phyloP scores from a whole-genome alignment of 1,140 invertebrate species.

The Cepaea nemoralis region DNA sequence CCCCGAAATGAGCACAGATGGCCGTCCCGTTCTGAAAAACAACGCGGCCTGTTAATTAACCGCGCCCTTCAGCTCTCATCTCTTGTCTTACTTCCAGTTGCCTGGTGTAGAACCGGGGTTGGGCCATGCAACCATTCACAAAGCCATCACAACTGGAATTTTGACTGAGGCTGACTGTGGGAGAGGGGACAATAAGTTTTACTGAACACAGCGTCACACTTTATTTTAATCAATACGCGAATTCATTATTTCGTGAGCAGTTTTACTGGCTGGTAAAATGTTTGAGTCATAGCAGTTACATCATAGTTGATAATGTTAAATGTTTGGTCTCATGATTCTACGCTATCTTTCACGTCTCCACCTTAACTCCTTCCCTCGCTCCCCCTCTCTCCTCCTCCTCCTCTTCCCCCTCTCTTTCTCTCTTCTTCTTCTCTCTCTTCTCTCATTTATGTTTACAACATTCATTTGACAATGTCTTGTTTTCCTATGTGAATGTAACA shows the following conservation, averaged over 20 bases:
- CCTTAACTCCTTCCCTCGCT: too few species aligned
- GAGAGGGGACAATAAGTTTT: neutral
- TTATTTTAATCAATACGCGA: neutral
- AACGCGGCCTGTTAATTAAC: conserved; percentile 1
- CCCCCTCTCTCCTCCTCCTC: too few species aligned
- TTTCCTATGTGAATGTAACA: too few species aligned
- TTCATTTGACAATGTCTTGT: too few species aligned
- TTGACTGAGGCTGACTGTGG: neutral
- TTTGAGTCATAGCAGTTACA: too few species aligned
- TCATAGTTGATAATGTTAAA: too few species aligned
- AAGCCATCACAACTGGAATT: neutral
- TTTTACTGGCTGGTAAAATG: too few species aligned
- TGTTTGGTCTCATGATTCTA: too few species aligned
- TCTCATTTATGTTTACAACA: too few species aligned
- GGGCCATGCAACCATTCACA: neutral
- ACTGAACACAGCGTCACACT: neutral
- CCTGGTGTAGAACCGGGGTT: neutral
- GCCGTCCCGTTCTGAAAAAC: neutral
- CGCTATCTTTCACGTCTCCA: too few species aligned
- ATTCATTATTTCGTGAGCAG: neutral
- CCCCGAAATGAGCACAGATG: neutral
- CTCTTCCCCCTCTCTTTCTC: too few species aligned
- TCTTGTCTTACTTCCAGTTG: neutral
- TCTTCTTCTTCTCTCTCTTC: too few species aligned
- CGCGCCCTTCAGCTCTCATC: neutral